These are phyloP conservation scores for Strongylocentrotus purpuratus DNA, from an alignment of 35 echinoderm and acorn worm species.

Conservation along the genomic window DNA sequence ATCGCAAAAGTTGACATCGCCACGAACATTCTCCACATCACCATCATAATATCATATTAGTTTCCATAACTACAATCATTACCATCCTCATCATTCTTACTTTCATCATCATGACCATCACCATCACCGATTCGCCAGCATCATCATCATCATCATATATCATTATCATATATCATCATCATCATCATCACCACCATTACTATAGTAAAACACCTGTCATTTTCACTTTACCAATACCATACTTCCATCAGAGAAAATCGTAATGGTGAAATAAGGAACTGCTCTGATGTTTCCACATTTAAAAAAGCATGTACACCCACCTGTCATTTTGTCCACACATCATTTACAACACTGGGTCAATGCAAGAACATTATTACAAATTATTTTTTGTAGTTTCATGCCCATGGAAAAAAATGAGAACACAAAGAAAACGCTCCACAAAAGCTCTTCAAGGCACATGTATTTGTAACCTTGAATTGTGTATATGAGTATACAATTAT, in stretches of 20 bases:
- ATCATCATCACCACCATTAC: no score
- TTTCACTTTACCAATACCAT: no score
- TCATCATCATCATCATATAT: no score
- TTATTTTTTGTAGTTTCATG: neutral
- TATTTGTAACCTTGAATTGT: neutral
- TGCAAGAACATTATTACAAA: neutral
- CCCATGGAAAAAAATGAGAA: neutral
- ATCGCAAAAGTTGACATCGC: no score
- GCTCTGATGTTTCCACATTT: no score
- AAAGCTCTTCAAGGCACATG: neutral
- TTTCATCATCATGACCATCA: neutral
- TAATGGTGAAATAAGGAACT: no score
- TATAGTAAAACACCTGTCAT: no score
- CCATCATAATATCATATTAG: neutral
- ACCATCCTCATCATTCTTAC: neutral
- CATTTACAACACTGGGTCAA: neutral
- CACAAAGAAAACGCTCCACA: neutral
- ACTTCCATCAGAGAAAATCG: no score
- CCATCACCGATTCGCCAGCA: neutral
- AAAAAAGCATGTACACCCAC: no score
- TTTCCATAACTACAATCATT: neutral
- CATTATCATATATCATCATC: no score
- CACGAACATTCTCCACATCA: no score
- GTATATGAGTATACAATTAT: neutral
- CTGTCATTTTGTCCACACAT: no score